phyloP scores from a whole-genome alignment of 2,797 vertebrate species.

The Pseudotriccus pelzelni region DNA sequence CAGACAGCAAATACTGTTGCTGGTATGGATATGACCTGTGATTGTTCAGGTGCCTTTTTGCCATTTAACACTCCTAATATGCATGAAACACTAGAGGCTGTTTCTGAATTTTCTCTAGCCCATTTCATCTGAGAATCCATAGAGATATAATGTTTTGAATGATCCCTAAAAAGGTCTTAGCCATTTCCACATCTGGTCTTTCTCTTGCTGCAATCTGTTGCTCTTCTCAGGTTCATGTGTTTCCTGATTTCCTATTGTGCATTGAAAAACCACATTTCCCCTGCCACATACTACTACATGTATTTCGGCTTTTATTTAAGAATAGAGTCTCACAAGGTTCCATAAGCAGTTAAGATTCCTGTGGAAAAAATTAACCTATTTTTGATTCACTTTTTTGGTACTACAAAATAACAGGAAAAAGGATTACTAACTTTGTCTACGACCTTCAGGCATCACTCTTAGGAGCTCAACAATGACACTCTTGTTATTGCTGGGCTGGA shows the following conservation, averaged over 20 bases:
- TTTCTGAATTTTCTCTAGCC: neutral
- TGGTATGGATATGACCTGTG: neutral
- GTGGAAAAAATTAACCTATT: neutral
- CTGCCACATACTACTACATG: neutral
- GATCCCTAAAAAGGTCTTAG: neutral
- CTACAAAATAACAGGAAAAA: constrained; percentile 2
- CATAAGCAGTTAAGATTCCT: neutral
- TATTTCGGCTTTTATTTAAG: neutral
- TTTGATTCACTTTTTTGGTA: neutral
- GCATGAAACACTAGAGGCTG: fast-evolving
- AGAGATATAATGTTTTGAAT: neutral
- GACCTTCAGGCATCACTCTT: neutral
- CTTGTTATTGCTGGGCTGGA: neutral
- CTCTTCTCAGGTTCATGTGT: neutral
- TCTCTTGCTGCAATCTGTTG: neutral
- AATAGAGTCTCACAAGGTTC: neutral
- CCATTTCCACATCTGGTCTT: constrained; percentile 31
- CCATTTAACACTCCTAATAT: neutral
- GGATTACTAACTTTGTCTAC: neutral
- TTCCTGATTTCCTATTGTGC: constrained; percentile 45
- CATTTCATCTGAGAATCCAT: neutral
- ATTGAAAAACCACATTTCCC: constrained; percentile 15
- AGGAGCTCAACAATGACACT: neutral
- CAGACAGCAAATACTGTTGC: neutral
- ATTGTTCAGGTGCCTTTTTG: neutral